Percentiles rank a stretch among this genome's conserved stretches.
These are phyloP conservation scores for Parazoanthus swiftii DNA, from an alignment of 92 coral and sea anemone species.

Conservation along the genomic window DNA sequence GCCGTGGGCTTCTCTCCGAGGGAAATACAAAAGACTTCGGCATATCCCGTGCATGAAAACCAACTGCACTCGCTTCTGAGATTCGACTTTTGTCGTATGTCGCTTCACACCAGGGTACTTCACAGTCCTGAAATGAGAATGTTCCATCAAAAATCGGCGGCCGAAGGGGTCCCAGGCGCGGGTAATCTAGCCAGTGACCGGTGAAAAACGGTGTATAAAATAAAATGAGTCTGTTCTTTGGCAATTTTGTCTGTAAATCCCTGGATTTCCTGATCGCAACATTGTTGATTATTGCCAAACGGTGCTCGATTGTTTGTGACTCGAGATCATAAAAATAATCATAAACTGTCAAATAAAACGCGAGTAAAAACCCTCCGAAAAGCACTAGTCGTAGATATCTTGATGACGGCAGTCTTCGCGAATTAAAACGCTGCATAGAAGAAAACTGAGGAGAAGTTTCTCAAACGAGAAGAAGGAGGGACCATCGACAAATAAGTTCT, in stretches of 20 bases:
- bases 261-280: conserved; percentile 23
- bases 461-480: not conserved
- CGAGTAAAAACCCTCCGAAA: not conserved
- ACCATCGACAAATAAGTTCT: not conserved
- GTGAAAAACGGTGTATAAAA: conserved; percentile 71
- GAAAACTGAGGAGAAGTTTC: not conserved
- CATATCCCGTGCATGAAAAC: conserved; percentile 77
- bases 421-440: conserved; percentile 19
- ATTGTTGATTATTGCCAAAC: conserved; percentile 35
- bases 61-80: conserved; percentile 72
- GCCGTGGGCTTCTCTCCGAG: conserved; percentile 38
- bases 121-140: conserved; percentile 62
- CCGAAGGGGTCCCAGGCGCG: conserved; percentile 44
- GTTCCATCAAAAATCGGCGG: conserved; percentile 58
- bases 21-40: conserved; percentile 39
- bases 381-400: not conserved
- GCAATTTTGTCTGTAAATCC: conserved; percentile 17
- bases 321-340: conserved; percentile 37
- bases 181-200: conserved; percentile 58
- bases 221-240: conserved; percentile 53
- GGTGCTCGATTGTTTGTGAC: conserved; percentile 37
- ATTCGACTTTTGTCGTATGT: conserved; percentile 59
- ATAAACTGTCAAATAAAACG: conserved; percentile 17
- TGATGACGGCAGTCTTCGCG: conserved; percentile 2
- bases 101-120: conserved; percentile 55